phyloP scores from a whole-genome alignment of 2,888 invertebrate species.

The Agriopis leucophaearia region DNA sequence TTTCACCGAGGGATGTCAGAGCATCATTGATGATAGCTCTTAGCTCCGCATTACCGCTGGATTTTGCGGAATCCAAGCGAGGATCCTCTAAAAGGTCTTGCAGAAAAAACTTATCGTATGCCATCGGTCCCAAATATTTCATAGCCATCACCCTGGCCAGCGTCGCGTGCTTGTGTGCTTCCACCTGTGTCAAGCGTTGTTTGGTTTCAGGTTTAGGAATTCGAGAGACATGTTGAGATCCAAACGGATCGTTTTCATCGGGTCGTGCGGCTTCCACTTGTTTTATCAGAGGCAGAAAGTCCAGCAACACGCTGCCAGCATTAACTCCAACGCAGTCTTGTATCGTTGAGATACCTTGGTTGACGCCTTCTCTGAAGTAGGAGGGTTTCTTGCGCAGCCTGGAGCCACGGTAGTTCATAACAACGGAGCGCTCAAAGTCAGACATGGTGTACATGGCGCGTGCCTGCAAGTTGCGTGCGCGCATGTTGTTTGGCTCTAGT shows the following conservation, averaged over 20 bases:
- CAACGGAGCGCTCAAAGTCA: slow-evolving; percentile 78
- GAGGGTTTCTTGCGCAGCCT: slow-evolving; percentile 72
- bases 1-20: slow-evolving; percentile 68
- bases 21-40: slow-evolving; percentile 67
- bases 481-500: slow-evolving; percentile 75
- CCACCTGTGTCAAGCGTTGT: slow-evolving; percentile 74
- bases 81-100: slow-evolving; percentile 69
- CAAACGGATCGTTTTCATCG: slow-evolving; percentile 62
- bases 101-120: slow-evolving; percentile 80
- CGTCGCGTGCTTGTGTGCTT: slow-evolving; percentile 70
- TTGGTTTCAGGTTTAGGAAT: slow-evolving; percentile 69
- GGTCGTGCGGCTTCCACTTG: slow-evolving; percentile 62
- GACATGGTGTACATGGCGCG: slow-evolving; percentile 80
- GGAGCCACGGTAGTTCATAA: slow-evolving; percentile 75
- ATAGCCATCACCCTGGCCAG: slow-evolving; percentile 77
- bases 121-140: slow-evolving; percentile 82
- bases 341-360: slow-evolving; percentile 78
- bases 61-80: slow-evolving; percentile 74
- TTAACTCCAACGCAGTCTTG: slow-evolving; percentile 78
- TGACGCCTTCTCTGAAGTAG: slow-evolving; percentile 78
- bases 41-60: slow-evolving; percentile 65
- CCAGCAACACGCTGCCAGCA: slow-evolving; percentile 76
- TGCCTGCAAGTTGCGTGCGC: slow-evolving; percentile 77
- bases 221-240: slow-evolving; percentile 66
- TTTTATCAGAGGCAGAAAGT: slow-evolving; percentile 77